Evolutionary conservation across 2,888 invertebrate genomes (phyloP), one percentile per base, ranked within the genome.

Genomic region (Myopa tessellatipennis): DNA sequence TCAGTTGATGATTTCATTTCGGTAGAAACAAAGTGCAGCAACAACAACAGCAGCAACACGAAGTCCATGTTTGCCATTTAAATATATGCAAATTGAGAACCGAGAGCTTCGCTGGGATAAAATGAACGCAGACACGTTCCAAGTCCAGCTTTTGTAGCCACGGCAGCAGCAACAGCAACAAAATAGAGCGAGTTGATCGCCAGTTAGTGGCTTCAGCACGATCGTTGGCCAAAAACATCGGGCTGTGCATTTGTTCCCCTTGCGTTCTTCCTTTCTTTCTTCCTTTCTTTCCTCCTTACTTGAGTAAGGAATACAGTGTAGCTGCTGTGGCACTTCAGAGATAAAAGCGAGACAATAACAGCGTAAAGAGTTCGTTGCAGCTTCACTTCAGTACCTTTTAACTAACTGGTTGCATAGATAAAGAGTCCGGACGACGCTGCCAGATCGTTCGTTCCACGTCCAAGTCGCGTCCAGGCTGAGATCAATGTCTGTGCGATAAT

Each of bases 401-500:
- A 58, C 34, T 18, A 36, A 60, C n/a, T n/a, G 58, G 38, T 14
- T 38, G 60, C 60, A 58, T 8, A 36, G 52, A 18, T 18, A 71
- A 71, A 58, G 26, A 6, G 58, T 12, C 58, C 5, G 26, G 50
- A 50, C 50, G 8, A 8, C 8, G 16, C 10, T 45, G 45, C 45
- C 45, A 10, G 45, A 26, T 26, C 45, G 45, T 45, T 45, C 45
- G 45, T 45, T 45, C 45, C 45, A 45, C 45, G 45, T 45, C 10
- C 45, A 10, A 6, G 45, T 8, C 45, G 2, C 6, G 45, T 8
- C 45, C 45, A 38, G n/a, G 14, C 34, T 26, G 10, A 63, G 67
- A 67, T 67, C 67, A 38, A 74, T 18, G 34, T 55, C 55, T 18
- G 14, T 8, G 38, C 73, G 76, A 79, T 77, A 79, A 79, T 79